phyloP scores from a whole-genome alignment of 2,797 vertebrate genomes.

The Anguilla pacifica region DNA sequence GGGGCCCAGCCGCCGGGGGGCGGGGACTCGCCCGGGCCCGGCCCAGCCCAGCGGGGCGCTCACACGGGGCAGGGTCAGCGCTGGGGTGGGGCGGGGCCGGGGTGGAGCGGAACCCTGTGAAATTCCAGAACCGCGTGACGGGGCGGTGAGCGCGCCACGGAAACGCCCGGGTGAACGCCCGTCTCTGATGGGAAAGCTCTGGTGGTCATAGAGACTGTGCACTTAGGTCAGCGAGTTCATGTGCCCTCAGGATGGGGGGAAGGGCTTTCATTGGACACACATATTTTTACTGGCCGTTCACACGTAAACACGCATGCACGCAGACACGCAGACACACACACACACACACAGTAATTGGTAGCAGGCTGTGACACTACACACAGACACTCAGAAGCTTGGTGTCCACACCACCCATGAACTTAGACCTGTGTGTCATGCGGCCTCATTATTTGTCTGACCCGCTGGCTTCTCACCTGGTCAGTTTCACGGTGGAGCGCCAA shows the following conservation, averaged over 20 bases:
- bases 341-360: conserved; percentile 7
- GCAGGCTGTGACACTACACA: conserved; percentile 32
- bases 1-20: conserved; percentile 17
- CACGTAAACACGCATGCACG: conserved; percentile 28
- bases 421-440: conserved; percentile 39
- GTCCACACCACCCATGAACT: conserved; percentile 37
- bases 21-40: not conserved
- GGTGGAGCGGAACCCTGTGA: conserved; percentile 30
- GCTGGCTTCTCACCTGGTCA: conserved; percentile 23
- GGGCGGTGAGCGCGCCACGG: conserved; percentile 14
- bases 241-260: too few relatives aligned
- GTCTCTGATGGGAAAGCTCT: not conserved
- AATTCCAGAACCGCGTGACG: conserved; percentile 47
- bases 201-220: too few relatives aligned
- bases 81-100: not conserved
- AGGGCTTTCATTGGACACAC: not conserved
- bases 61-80: conserved; percentile 7
- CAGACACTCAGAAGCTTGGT: not conserved
- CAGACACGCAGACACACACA: conserved; percentile 29
- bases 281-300: conserved; percentile 23
- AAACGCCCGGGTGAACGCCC: conserved; percentile 29
- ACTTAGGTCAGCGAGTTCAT: not conserved
- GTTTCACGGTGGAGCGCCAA: conserved; percentile 46
- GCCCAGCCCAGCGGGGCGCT: conserved; percentile 21
- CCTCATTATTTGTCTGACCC: conserved; percentile 46